A percentile compares a stretch with the other conserved stretches of the same genome.
Conservation (phyloP, 1,140 invertebrate genomes). For the Drosophila pectinifera region DNA sequence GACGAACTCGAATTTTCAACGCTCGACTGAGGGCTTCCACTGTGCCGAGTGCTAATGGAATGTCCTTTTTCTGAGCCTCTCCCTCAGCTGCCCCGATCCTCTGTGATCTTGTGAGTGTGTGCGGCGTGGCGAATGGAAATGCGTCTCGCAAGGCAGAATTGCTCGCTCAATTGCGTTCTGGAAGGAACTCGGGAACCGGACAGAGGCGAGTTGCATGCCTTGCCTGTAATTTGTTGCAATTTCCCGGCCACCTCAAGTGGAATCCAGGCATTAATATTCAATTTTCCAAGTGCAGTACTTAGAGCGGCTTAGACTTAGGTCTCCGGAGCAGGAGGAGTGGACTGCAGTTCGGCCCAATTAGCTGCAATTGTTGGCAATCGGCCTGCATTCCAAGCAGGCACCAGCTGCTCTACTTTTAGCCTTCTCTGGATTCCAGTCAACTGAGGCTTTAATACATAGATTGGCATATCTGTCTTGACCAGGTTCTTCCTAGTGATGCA, state of each 20-base stretch:
- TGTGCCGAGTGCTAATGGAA: slow-evolving; percentile 73
- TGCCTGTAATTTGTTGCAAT: slow-evolving; percentile 76
- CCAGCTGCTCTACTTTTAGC: slow-evolving; percentile 44
- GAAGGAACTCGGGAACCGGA: slow-evolving; percentile 6
- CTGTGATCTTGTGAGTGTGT: slow-evolving; percentile 27
- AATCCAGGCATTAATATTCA: slow-evolving; percentile 75
- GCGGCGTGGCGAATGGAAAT: slow-evolving; percentile 59
- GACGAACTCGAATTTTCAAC: slow-evolving; percentile 79
- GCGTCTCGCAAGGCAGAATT: slow-evolving; percentile 49
- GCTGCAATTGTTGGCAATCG: slow-evolving; percentile 71
- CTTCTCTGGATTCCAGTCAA: slow-evolving; percentile 9
- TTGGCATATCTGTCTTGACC: no score
- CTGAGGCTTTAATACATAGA: slow-evolving; percentile 5
- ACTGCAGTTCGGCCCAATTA: slow-evolving; percentile 60
- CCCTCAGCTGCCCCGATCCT: slow-evolving; percentile 51
- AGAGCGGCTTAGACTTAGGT: slow-evolving; percentile 53
- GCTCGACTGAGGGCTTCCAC: slow-evolving; percentile 52
- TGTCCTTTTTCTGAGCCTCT: slow-evolving; percentile 62
- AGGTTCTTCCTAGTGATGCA: neutral
- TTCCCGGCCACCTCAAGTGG: slow-evolving; percentile 64
- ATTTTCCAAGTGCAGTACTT: slow-evolving; percentile 71
- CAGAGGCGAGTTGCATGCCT: slow-evolving; percentile 26
- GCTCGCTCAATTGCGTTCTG: slow-evolving; percentile 69
- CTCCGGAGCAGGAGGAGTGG: slow-evolving; percentile 1
- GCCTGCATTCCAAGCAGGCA: slow-evolving; percentile 36